Conservation (phyloP, 1,140 invertebrate genomes). For the Steinernema khuongi region DNA sequence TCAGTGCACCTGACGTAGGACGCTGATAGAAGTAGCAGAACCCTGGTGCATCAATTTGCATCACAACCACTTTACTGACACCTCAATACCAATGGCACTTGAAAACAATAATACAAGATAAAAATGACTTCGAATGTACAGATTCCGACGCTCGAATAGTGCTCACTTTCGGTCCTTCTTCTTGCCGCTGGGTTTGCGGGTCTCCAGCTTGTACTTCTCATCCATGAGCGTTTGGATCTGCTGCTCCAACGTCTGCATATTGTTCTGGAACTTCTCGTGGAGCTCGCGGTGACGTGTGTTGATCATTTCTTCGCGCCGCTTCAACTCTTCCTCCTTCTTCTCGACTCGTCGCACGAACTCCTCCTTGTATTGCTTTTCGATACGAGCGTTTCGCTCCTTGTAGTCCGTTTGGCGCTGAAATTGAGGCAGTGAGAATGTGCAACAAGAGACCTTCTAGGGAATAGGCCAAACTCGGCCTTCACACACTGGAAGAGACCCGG, state of each 20-base stretch:
- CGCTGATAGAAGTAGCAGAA: too few relatives aligned
- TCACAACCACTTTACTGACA: neutral
- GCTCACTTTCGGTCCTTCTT: conserved; percentile 20
- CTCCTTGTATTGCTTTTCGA: conserved; percentile 30
- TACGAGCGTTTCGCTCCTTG: neutral
- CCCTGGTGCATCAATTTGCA: too few relatives aligned
- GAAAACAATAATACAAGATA: too few relatives aligned
- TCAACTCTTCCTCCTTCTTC: conserved; percentile 44
- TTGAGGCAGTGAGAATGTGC: neutral
- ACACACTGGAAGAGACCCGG: too few relatives aligned
- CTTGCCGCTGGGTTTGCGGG: conserved; percentile 29
- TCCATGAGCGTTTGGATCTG: neutral
- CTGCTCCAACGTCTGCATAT: conserved; percentile 8
- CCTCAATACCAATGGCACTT: conserved; percentile 1
- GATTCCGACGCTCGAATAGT: conserved; percentile 17
- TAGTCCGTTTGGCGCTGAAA: conserved; percentile 50
- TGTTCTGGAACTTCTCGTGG: conserved; percentile 16
- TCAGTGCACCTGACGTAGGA: too few relatives aligned
- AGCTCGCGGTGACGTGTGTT: conserved; percentile 15
- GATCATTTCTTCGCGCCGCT: conserved; percentile 46
- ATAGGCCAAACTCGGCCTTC: too few relatives aligned
- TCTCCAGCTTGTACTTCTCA: conserved; percentile 27
- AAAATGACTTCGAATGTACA: conserved; percentile 10
- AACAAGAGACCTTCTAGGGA: too few relatives aligned
- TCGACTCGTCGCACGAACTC: conserved; percentile 40